These are phyloP conservation scores for Trogon melanurus DNA, from an alignment of 2,113 vertebrate genomes.

Conservation along the genomic window DNA sequence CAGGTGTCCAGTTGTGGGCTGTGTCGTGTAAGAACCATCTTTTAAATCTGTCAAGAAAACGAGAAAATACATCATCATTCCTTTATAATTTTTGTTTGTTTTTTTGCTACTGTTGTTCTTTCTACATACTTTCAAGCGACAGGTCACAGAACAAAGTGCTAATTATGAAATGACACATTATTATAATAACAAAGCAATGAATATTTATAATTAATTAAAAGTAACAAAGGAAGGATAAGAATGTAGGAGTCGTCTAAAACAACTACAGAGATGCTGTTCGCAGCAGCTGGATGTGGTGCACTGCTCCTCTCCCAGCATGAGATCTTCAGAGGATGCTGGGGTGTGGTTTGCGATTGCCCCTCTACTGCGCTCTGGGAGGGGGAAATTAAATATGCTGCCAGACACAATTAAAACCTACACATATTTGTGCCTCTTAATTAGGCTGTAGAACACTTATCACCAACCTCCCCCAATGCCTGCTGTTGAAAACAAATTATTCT, in stretches of 20 bases:
- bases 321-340: background rate
- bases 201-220: conserved; percentile 1
- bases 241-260: background rate
- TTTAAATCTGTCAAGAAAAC: background rate
- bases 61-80: background rate
- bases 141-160: background rate
- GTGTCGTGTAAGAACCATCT: background rate
- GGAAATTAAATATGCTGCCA: background rate
- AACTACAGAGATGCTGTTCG: background rate
- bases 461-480: background rate
- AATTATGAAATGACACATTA: background rate
- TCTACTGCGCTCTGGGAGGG: background rate
- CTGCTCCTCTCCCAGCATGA: background rate
- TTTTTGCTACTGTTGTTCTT: background rate
- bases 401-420: background rate
- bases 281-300: background rate
- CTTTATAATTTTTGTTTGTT: background rate
- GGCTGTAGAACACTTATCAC: background rate
- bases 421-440: conserved; percentile 22
- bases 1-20: background rate
- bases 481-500: background rate
- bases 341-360: background rate
- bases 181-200: background rate
- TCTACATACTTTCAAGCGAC: background rate
- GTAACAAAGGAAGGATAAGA: background rate